Evolutionary conservation across 2,113 vertebrate species (phyloP), one percentile per base, ranked within the genome.

Genomic region (Lipotes vexillifer): DNA sequence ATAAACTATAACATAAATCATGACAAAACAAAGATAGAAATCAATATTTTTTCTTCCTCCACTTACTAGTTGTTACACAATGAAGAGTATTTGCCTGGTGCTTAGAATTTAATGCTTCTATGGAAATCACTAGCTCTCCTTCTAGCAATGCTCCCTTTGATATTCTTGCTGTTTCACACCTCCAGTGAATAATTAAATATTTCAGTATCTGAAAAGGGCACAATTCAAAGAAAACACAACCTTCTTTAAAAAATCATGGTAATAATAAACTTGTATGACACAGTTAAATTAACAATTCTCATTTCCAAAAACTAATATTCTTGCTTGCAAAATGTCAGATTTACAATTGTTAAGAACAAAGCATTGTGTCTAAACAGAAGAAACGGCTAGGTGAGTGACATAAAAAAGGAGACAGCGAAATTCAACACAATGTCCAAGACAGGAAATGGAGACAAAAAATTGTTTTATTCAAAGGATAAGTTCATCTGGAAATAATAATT

Each of bases 161-260:
- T 59, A 77, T n/a, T 94, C 66, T 81, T 82, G 91, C 94, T 57
- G 85, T 68, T 96, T 94, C 92, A 96, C 74, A 89, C 69, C 88
- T 97, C 97, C 97, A 96, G 68, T 93, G 88, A 96, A 98, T 96
- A 66, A 98, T 97, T 93, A 98, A 93, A 63, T 97, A 98, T 93
- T 97, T 98, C 95, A 98, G 96, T 97, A 98, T 97, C 98, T 98
- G 96, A 97, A 98, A 97, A 93, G 65, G 86, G 33, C 52, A 97
- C 41, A 92, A 88, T 75, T 59, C 65, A 97, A 95, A 92, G 55
- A 96, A 96, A 97, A 91, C 6, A 89, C 23, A 93, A 75, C 80
- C 33, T 72, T 96, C 66, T 95, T 94, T 93, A 80, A 97, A 96
- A 83, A 88, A 90, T 52, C 72, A 95, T 36, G 36, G n/a, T 72